Base-by-base conservation (phyloP, 2,888 invertebrate species). In the Drosophila monieri region DNA sequence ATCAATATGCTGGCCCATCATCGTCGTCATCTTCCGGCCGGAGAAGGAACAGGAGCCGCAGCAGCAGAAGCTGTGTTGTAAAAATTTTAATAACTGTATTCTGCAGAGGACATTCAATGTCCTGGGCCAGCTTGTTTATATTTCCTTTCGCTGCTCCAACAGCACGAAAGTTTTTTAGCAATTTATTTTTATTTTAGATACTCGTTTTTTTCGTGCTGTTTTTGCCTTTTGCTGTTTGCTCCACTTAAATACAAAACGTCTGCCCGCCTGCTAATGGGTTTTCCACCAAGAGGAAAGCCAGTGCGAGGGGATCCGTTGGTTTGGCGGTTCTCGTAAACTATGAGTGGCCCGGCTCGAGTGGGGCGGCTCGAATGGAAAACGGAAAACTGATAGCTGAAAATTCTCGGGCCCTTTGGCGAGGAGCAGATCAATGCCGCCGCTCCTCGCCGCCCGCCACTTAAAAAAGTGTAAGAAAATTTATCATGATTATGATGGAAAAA, bases 11-110 rank as follows among this genome's bases (percentile, higher is more conserved):
- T 49, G 30, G 57, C 48, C 52, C 54, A 68, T 68, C 68, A 68
- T 67, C 61, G 51, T 75, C 81, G 62, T 58, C 73, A 30, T 41
- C 46, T 12, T 15, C 55, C 52, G 30, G 54, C 35, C 35, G 1
- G 35, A n/a, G n/a, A 35, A 12, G 32, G 54, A 47, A 56, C 51
- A 52, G 44, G 61, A 54, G 57, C 55, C 18, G 37, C 57, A 44
- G 57, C 35, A n/a, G 18, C 39, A 41, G 39, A 10, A 3, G 39
- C 39, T 41, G 18, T 10, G 39, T 18, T 41, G 39, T 59, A 52
- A 43, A 73, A 78, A 66, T 68, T 85, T 75, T 72, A 68, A 80
- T 74, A 72, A 62, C 70, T 76, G 66, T 67, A 71, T 77, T 74
- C 66, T 57, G 35, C 32, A 52, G 51, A 44, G 65, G 55, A 48